A percentile compares a stretch with the other conserved stretches of the same genome.
These are phyloP conservation scores for Platichthys flesus DNA, from an alignment of 2,113 vertebrate species.

Conservation along the genomic window DNA sequence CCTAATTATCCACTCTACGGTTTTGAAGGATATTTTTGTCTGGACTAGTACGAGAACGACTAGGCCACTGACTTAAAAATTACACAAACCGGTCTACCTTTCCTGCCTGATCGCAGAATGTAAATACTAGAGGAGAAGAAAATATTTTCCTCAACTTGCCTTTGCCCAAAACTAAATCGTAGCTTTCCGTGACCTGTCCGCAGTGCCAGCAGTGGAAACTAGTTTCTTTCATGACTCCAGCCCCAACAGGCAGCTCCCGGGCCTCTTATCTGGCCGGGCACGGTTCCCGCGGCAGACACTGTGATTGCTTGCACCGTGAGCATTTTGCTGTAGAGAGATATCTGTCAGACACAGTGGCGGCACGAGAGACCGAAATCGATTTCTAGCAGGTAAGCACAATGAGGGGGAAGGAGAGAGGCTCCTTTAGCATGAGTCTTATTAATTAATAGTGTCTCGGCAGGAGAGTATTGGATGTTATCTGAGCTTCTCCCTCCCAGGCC, in stretches of 20 bases:
- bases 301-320: slow-evolving; percentile 57
- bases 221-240: slow-evolving; percentile 39
- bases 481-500: slow-evolving; percentile 56
- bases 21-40: not conserved
- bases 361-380: slow-evolving; percentile 76
- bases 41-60: not conserved
- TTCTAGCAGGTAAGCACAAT: slow-evolving; percentile 79
- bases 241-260: slow-evolving; percentile 42
- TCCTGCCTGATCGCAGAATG: slow-evolving; percentile 1
- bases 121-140: not conserved
- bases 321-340: slow-evolving; percentile 66
- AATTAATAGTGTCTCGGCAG: slow-evolving; percentile 82
- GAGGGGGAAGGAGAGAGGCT: slow-evolving; percentile 62
- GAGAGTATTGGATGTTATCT: slow-evolving; percentile 62
- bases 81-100: not conserved
- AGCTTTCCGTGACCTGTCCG: slow-evolving; percentile 42
- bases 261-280: slow-evolving; percentile 52
- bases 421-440: slow-evolving; percentile 75
- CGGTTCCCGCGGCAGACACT: slow-evolving; percentile 49
- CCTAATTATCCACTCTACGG: not conserved
- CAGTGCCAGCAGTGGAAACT: slow-evolving; percentile 26
- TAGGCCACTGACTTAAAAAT: not conserved
- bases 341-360: slow-evolving; percentile 67
- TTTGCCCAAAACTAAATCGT: slow-evolving; percentile 30
- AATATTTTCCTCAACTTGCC: not conserved